A percentile compares a stretch with the other conserved stretches of the same genome.
phyloP scores from a whole-genome alignment of 2,797 vertebrate species.

The Novumbra hubbsi region DNA sequence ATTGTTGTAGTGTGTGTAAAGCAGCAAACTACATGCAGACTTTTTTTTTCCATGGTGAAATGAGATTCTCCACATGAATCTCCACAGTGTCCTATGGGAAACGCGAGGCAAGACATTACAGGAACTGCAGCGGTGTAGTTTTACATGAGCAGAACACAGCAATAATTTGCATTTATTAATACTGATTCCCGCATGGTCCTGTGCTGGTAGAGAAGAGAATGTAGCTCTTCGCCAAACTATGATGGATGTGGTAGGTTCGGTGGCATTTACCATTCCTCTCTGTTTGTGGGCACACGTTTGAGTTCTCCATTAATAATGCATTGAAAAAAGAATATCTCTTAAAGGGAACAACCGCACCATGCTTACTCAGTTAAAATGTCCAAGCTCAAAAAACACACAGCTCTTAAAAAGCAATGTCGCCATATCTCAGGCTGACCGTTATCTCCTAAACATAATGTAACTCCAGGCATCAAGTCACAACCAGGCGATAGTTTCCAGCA shows the following conservation, averaged over 20 bases:
- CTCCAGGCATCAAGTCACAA: too few relatives aligned
- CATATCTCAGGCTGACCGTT: too few relatives aligned
- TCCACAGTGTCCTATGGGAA: background rate
- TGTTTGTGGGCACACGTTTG: slow-evolving; percentile 1
- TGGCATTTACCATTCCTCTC: slow-evolving; percentile 2
- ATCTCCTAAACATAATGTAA: too few relatives aligned
- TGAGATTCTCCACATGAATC: slow-evolving; percentile 1
- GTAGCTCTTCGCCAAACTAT: slow-evolving; percentile 13
- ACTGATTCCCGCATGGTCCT: background rate
- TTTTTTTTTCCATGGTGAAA: background rate
- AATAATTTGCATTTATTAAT: background rate
- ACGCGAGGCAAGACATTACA: background rate
- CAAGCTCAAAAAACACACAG: too few relatives aligned
- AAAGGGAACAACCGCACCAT: too few relatives aligned
- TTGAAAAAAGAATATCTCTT: background rate
- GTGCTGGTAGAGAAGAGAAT: background rate
- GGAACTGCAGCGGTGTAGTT: slow-evolving; percentile 1
- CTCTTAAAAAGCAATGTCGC: too few relatives aligned
- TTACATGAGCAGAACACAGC: background rate
- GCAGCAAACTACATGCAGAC: background rate
- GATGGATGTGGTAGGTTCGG: background rate
- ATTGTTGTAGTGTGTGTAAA: background rate
- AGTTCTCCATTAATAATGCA: slow-evolving; percentile 23
- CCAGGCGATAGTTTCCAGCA: too few relatives aligned
- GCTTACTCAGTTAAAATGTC: too few relatives aligned